Percentiles rank a stretch among this genome's conserved stretches.
These are phyloP conservation scores for Vultur gryphus DNA, from an alignment of 2,797 vertebrate species.

Conservation along the genomic window DNA sequence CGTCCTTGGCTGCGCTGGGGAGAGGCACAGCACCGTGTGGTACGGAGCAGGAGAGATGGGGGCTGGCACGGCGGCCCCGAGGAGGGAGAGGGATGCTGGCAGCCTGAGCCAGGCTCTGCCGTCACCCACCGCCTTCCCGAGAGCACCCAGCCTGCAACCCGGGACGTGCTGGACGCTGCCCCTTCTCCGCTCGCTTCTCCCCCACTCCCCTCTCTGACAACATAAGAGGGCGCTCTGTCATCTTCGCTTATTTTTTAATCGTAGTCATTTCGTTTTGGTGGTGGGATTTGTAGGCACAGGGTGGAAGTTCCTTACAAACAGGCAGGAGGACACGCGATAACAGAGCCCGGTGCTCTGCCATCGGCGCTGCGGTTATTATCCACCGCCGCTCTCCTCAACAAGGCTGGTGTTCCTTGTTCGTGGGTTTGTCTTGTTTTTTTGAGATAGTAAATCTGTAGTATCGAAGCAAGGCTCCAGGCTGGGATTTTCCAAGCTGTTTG, in stretches of 20 bases:
- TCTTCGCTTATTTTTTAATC: fast-evolving
- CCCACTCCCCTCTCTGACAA: background rate
- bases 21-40: fast-evolving
- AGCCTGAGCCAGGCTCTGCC: background rate
- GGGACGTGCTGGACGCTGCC: fast-evolving
- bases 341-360: background rate
- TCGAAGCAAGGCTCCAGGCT: background rate
- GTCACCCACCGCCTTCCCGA: background rate
- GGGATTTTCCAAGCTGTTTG: background rate
- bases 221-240: conserved; percentile 26
- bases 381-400: background rate
- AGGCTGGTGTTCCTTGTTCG: fast-evolving
- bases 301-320: background rate
- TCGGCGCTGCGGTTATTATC: background rate
- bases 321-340: fast-evolving
- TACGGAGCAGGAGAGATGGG: fast-evolving
- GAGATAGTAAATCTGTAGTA: fast-evolving
- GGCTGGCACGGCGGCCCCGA: background rate
- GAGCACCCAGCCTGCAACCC: background rate
- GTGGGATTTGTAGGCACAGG: background rate
- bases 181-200: background rate
- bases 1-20: background rate
- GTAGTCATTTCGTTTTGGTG: fast-evolving
- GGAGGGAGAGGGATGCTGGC: background rate
- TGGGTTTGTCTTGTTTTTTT: fast-evolving